Evolutionary conservation across 2,113 vertebrate species (phyloP).

Genomic region (Callospermophilus lateralis): DNA sequence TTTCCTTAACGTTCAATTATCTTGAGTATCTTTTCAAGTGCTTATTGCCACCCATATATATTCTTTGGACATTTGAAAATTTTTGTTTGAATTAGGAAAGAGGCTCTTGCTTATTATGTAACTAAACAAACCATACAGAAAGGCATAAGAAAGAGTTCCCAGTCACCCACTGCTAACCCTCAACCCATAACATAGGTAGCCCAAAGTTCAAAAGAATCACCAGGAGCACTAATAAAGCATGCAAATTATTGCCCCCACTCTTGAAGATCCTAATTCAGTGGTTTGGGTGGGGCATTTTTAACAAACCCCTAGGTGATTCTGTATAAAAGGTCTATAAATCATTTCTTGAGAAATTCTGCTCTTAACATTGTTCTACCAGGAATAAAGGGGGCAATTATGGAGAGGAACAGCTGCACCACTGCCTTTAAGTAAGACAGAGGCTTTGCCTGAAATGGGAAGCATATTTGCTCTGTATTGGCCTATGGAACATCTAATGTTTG

Average conservation of each 20-base stretch:
- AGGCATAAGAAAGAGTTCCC: not conserved
- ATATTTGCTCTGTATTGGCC: not conserved
- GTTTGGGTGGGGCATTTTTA: not conserved
- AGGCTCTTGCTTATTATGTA: not conserved
- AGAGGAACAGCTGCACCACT: not conserved
- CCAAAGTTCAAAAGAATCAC: not conserved
- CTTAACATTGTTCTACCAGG: not conserved
- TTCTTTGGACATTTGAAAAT: not conserved
- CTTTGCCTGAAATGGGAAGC: not conserved
- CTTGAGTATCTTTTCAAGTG: not conserved
- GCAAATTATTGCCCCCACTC: not conserved
- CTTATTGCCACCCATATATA: not conserved
- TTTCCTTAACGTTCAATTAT: not conserved
- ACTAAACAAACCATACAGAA: not conserved
- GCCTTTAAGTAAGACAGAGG: not conserved
- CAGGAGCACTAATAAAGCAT: not conserved
- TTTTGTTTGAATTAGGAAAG: not conserved
- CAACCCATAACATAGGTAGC: not conserved
- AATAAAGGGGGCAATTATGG: not conserved
- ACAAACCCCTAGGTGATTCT: not conserved
- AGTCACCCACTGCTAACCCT: not conserved
- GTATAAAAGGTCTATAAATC: not conserved
- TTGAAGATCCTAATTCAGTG: conserved; percentile 1
- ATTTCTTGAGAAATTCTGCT: conserved; percentile 47
- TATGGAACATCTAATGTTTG: not conserved